phyloP scores from a whole-genome alignment of 2,113 vertebrate species.

The Odobenus rosmarus region DNA sequence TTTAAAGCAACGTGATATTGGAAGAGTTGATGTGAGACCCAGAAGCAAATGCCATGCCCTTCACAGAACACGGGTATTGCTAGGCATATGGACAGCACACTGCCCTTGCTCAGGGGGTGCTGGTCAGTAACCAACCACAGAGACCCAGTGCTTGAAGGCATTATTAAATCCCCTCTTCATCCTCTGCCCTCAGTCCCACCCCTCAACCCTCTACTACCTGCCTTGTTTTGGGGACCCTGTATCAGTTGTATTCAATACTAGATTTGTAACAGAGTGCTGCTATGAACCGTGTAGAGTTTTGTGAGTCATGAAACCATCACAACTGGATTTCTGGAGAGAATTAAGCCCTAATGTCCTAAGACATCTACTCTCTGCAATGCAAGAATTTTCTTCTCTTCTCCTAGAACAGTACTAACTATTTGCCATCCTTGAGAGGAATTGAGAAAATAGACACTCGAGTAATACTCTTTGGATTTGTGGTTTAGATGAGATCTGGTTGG shows the following conservation, averaged over 20 bases:
- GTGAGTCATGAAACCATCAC: neutral
- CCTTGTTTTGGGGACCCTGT: neutral
- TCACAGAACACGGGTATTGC: neutral
- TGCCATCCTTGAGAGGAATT: neutral
- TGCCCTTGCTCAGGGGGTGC: no score
- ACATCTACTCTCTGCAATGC: neutral
- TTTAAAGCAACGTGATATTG: neutral
- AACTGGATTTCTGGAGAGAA: neutral
- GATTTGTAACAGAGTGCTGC: neutral
- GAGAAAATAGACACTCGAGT: neutral
- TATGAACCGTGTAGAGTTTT: neutral
- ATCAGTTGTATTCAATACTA: accelerated
- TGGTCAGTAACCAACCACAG: neutral
- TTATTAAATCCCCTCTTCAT: neutral
- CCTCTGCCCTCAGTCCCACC: neutral
- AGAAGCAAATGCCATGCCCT: no score
- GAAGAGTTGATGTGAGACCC: neutral
- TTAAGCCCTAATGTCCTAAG: neutral
- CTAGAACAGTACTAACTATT: neutral
- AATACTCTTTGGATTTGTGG: neutral
- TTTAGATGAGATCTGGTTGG: neutral
- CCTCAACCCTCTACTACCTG: neutral
- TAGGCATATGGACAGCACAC: neutral
- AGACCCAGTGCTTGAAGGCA: neutral
- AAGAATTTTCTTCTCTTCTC: neutral